Base-by-base conservation (phyloP, 64 coral and sea anemone species). In the Montipora sp. region DNA sequence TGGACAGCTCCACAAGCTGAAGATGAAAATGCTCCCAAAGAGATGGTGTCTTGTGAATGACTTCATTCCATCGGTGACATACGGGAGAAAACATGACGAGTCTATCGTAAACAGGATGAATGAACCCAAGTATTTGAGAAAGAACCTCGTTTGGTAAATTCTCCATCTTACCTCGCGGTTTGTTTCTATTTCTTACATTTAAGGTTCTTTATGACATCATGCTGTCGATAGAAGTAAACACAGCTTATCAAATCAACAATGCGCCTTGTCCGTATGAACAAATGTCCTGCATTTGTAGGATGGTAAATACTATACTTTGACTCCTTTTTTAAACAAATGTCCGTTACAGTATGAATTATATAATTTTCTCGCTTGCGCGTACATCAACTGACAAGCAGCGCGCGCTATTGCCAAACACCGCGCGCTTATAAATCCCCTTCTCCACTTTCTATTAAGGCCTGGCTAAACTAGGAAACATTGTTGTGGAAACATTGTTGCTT, bases 21-120 rank as follows among this genome's bases (percentile, higher is more conserved):
- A 84, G 81, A n/a, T 84, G 81, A 15, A 84, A 67, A 68, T 84
- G 81, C 8, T 84, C 81, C 81, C 81, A 84, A 46, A 84, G 81
- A 48, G 59, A 84, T 47, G 59, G 36, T n/a, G 81, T 67, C 27
- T 19, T 61, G 13, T 84, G 59, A 43, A 84, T 84, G 13, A 84
- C 48, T 68, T 66, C 81, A 44, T 84, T 84, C 81, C 81, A 84
- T 5, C 45, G 24, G 36, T 68, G 81, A 10, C 81, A 84, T 4
- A 84, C 81, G 47, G 46, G 27, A 84, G 81, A 84, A 67, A 84
- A 47, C 45, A 23, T 61, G 7, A 61, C 27, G 1, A 84, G 24
- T 63, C 15, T 36, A 16, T 84, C 81, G 60, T 84, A 84, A 21
- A 84, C 81, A 48, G 81, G 81, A 55, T 84, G 81, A 36, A 84